phyloP scores from a whole-genome alignment of 2,797 vertebrate genomes.

The Sparus aurata region DNA sequence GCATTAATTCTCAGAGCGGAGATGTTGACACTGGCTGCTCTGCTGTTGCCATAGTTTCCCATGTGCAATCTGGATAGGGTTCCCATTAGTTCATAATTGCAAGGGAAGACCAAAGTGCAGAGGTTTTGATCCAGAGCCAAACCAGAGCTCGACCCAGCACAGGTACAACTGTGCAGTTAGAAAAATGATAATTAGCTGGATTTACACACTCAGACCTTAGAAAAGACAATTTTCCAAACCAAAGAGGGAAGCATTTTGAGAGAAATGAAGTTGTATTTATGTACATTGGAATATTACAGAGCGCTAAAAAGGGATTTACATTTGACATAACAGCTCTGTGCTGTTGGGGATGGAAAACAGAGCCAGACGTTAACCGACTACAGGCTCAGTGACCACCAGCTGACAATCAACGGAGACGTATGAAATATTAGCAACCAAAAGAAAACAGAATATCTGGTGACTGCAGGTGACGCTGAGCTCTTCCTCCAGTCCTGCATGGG shows the following conservation, averaged over 20 bases:
- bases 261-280: constrained; percentile 18
- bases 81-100: constrained; percentile 34
- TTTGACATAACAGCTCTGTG: constrained; percentile 57
- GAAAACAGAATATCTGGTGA: constrained; percentile 64
- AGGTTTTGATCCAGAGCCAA: constrained; percentile 24
- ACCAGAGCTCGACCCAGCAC: constrained; percentile 21
- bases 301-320: constrained; percentile 54
- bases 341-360: constrained; percentile 55
- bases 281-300: constrained; percentile 24
- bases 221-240: constrained; percentile 1
- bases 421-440: constrained; percentile 69
- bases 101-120: constrained; percentile 32
- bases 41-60: constrained; percentile 45
- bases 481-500: constrained; percentile 38
- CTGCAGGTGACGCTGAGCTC: constrained; percentile 51
- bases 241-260: constrained; percentile 4
- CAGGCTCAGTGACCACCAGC: constrained; percentile 58
- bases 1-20: constrained; percentile 34
- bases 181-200: constrained; percentile 13
- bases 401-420: constrained; percentile 64
- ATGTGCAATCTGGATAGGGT: constrained; percentile 27
- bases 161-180: constrained; percentile 13
- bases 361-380: constrained; percentile 61
- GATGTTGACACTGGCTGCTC: constrained; percentile 47
- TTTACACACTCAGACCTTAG: constrained; percentile 12